Evolutionary conservation across 1,140 invertebrate species (phyloP).

Genomic region (Cephus cinctus): DNA sequence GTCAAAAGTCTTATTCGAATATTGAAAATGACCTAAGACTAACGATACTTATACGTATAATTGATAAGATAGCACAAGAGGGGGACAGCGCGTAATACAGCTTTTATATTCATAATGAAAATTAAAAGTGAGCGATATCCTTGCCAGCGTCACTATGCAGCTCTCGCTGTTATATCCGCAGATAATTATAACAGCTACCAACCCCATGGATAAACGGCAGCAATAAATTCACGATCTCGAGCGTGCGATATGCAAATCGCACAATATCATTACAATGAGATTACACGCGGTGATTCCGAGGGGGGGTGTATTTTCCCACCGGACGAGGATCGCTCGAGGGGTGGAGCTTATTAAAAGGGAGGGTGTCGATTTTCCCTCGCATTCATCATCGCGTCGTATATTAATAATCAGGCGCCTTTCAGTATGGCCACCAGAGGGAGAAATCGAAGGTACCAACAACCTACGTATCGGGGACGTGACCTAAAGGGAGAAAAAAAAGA

Average conservation of each 20-base stretch:
- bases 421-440: background rate
- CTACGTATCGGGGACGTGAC: too few species aligned
- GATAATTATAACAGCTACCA: too few species aligned
- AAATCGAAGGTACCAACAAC: background rate
- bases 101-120: too few species aligned
- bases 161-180: too few species aligned
- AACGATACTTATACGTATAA: too few species aligned
- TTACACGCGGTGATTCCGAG: slow-evolving; percentile 38
- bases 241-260: slow-evolving; percentile 36
- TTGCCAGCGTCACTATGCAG: too few species aligned
- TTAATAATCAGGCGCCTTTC: slow-evolving; percentile 14
- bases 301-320: slow-evolving; percentile 26
- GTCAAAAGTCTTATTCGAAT: too few species aligned
- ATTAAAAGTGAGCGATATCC: too few species aligned
- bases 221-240: slow-evolving; percentile 40
- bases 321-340: background rate
- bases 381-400: background rate
- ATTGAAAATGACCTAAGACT: too few species aligned
- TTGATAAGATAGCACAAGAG: too few species aligned
- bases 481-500: slow-evolving; percentile 6
- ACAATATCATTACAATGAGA: slow-evolving; percentile 36
- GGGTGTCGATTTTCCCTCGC: background rate
- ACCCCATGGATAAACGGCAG: slow-evolving; percentile 21
- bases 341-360: slow-evolving; percentile 35
- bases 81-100: too few species aligned